Evolutionary conservation across 30 jellyfish, hydroid and myxozoan species (phyloP), one percentile per base, ranked within the genome.

Genomic region (Aurelia aurita): DNA sequence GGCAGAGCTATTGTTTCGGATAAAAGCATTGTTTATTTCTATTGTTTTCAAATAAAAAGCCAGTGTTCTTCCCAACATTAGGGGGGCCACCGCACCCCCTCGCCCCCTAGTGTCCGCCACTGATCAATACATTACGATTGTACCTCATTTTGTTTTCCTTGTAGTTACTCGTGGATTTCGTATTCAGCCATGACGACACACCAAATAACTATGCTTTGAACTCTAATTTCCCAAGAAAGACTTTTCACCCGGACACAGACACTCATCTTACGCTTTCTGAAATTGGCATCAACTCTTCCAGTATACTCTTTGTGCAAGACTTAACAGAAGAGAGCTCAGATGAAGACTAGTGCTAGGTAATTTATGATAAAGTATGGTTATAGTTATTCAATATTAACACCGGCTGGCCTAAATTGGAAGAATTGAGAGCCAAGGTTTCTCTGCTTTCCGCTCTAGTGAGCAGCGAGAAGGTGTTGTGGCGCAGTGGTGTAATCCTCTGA

Each of bases 171-270:
- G 79, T 71, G 23, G 93, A 84, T 62, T 91, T 71, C 58, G 98
- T 91, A 22, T 65, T 85, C 61, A 51, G 93, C 64, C 91, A 76
- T 49, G 98, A 91, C 7, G 90, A 84, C 58, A 57, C 91, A 1
- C 96, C 96, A 18, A 73, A 68, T 6, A 89, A 91, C 43, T 91
- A 85, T 69, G 75, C 86, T 2, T 45, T 91, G 19, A 73, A 79
- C 54, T 77, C 98, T 67, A 91, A 84, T 72, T 91, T 77, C 80
- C 98, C 98, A 43, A 49, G 98, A 60, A 91, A 86, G 84, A 57
- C 96, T 1, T 91, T 72, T 76, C 90, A 74, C 47, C 72, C 84
- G 7, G 88, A 73, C 22, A 53, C 27, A 8, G 73, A 72, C 86
- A 71, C 72, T n/a, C 21, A 59, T n/a, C 29, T 57, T 7, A 73